Evolutionary conservation across 53 echinoderm and acorn worm genomes (phyloP).

Genomic region (Temnopleurus reevesii): DNA sequence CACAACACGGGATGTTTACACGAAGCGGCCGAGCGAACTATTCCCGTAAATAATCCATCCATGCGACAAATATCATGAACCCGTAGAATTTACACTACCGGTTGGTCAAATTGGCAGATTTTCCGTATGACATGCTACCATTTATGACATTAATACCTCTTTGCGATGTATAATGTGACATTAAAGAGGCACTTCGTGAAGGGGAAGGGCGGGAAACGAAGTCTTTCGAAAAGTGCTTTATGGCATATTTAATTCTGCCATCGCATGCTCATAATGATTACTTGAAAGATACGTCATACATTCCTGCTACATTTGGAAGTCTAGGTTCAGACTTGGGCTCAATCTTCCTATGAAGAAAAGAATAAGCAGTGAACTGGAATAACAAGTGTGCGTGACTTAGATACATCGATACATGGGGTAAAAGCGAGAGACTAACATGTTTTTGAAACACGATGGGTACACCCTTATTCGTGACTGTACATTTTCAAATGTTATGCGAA

Average conservation of each 20-base stretch:
- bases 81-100: constrained; percentile 41
- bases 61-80: constrained; percentile 39
- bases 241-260: neutral
- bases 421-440: too few relatives aligned
- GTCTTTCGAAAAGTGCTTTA: neutral
- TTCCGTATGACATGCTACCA: constrained; percentile 10
- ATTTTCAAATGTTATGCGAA: too few relatives aligned
- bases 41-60: constrained; percentile 24
- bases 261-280: neutral
- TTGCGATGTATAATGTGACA: neutral
- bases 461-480: too few relatives aligned
- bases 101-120: constrained; percentile 21
- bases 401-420: too few relatives aligned
- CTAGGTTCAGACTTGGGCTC: too few relatives aligned
- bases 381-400: too few relatives aligned
- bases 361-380: too few relatives aligned
- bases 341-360: too few relatives aligned
- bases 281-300: neutral
- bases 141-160: constrained; percentile 31
- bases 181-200: constrained; percentile 1
- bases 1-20: constrained; percentile 29
- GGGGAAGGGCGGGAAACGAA: neutral
- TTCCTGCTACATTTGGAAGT: neutral
- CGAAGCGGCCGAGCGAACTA: constrained; percentile 33
- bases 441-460: too few relatives aligned